Evolutionary conservation across 2,888 invertebrate genomes (phyloP).

Genomic region (Cryptophagus acutangulus): DNA sequence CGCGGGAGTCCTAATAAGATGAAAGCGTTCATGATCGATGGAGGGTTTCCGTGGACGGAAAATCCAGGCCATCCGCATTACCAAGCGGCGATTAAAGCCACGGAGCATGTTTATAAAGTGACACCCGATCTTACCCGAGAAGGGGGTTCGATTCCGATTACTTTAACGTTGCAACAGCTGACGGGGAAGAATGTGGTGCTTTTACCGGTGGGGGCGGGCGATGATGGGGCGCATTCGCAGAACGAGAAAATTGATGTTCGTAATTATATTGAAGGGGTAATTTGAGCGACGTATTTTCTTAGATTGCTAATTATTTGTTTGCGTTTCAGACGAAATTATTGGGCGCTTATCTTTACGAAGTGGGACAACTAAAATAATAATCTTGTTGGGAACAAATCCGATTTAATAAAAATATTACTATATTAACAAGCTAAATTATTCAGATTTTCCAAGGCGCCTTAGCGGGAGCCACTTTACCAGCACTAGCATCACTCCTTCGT

Average conservation of each 20-base stretch:
- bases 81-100: slow-evolving; percentile 77
- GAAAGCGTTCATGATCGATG: slow-evolving; percentile 51
- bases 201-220: slow-evolving; percentile 89
- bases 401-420: not conserved
- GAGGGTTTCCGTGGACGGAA: slow-evolving; percentile 89
- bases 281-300: slow-evolving; percentile 35
- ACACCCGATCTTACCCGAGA: slow-evolving; percentile 95
- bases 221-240: slow-evolving; percentile 98
- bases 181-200: slow-evolving; percentile 91
- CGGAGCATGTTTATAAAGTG: slow-evolving; percentile 77
- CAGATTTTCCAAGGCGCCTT: too few species aligned
- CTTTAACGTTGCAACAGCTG: slow-evolving; percentile 86
- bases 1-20: slow-evolving; percentile 83
- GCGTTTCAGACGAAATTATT: slow-evolving; percentile 68
- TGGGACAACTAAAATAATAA: slow-evolving; percentile 37
- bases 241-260: slow-evolving; percentile 93
- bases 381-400: not conserved
- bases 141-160: slow-evolving; percentile 97
- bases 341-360: slow-evolving; percentile 85
- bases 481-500: too few species aligned
- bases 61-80: slow-evolving; percentile 91
- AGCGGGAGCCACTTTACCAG: too few species aligned
- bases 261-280: slow-evolving; percentile 92
- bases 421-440: too few species aligned
- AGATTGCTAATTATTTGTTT: slow-evolving; percentile 16